Base-by-base conservation (phyloP, 2,113 vertebrate species). In the Epinephelus fuscoguttatus region DNA sequence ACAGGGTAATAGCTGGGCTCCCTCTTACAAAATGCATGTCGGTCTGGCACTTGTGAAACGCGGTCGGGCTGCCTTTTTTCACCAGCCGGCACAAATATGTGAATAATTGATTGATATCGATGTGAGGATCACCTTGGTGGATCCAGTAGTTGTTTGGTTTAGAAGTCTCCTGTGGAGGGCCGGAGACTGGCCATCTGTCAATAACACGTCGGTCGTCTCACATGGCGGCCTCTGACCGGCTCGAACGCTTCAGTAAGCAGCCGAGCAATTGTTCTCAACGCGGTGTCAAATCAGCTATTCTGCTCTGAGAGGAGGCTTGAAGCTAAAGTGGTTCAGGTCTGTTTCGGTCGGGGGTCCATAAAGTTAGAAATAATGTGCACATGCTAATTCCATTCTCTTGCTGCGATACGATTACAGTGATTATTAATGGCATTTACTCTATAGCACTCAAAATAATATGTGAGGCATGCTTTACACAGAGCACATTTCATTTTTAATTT, bases 91-190 rank as follows among this genome's bases (percentile, higher is more conserved):
- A 49, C 78, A 86, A 86, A 87, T 91, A 84, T 84, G 81, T 93
- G 78, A 94, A 94, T 93, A 87, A 93, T 93, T 90, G 89, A 93
- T 91, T 63, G 53, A 60, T 86, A 84, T 88, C 45, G 84, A 89
- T 81, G 88, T 57, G 45, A 82, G 85, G 88, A 91, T 88, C 82
- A 77, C 77, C 74, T 82, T 14, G 25, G 74, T 81, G 86, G 86
- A 85, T 91, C 78, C 85, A 79, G 75, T 17, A 62, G 80, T 91
- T 86, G 88, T 91, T 90, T 85, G 88, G 74, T 86, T 83, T 88
- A 42, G 90, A 89, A 76, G 62, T 79, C 82, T 80, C 79, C 64
- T 12, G 70, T 45, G 62, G 86, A 70, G 82, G 73, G 80, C 75
- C 21, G 70, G 82, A 71, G 69, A 52, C 67, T 11, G 77, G 59